A percentile compares a stretch with the other conserved stretches of the same genome.
Evolutionary conservation across 2,797 vertebrate genomes (phyloP).

Genomic region (Remorina albescens): DNA sequence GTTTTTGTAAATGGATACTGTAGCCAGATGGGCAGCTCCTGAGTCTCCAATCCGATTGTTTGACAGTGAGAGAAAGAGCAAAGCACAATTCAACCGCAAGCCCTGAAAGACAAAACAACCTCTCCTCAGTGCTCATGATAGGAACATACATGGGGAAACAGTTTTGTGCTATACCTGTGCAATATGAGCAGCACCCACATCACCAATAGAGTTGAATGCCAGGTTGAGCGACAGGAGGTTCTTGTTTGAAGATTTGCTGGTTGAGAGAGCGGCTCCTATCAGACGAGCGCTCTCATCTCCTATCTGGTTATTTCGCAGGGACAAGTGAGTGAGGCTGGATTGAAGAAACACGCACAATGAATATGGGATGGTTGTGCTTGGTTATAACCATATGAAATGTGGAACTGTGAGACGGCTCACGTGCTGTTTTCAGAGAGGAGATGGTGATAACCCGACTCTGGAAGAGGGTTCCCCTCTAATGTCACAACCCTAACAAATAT

Average conservation of each 20-base stretch:
- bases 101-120: conserved; percentile 79
- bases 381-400: not conserved
- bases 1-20: conserved; percentile 58
- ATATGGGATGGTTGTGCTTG: conserved; percentile 1
- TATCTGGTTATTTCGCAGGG: conserved; percentile 88
- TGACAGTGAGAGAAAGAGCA: conserved; percentile 88
- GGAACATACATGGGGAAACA: not conserved
- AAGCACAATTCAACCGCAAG: conserved; percentile 87
- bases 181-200: conserved; percentile 86
- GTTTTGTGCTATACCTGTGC: conserved; percentile 81
- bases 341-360: conserved; percentile 33
- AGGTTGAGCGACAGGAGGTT: conserved; percentile 87
- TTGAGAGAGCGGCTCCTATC: conserved; percentile 87
- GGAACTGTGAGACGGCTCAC: conserved; percentile 77
- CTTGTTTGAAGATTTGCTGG: conserved; percentile 77
- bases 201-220: conserved; percentile 89
- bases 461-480: conserved; percentile 88
- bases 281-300: conserved; percentile 82
- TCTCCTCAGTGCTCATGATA: not conserved
- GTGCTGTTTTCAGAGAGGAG: conserved; percentile 84
- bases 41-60: conserved; percentile 89
- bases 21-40: conserved; percentile 84
- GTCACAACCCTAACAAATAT: conserved; percentile 82
- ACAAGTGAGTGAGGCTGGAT: conserved; percentile 86
- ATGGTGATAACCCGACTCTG: conserved; percentile 82